These are phyloP conservation scores for Vespertilio murinus DNA, from an alignment of 2,797 vertebrate genomes.

Conservation along the genomic window DNA sequence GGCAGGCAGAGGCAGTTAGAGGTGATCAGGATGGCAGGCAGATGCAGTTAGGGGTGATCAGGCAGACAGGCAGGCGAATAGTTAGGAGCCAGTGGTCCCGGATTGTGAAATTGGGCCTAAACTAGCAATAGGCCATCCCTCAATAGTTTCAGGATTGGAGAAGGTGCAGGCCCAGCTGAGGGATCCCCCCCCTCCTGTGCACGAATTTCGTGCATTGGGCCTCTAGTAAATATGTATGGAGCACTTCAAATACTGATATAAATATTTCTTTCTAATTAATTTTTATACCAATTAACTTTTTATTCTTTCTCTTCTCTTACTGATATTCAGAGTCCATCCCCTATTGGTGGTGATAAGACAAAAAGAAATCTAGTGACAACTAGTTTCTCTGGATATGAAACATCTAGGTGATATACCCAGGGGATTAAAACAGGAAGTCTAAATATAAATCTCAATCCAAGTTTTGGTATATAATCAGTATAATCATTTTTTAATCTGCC, in stretches of 20 bases:
- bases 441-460: constrained; percentile 56
- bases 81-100: no score
- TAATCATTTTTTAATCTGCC: constrained; percentile 53
- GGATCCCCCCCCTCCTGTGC: no score
- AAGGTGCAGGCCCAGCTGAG: no score
- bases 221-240: background rate
- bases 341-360: background rate
- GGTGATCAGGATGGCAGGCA: no score
- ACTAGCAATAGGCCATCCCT: no score
- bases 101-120: no score
- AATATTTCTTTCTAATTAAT: background rate
- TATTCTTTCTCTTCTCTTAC: background rate
- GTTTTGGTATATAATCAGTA: constrained; percentile 45
- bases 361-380: constrained; percentile 50
- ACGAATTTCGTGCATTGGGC: no score
- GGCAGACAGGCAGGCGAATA: no score
- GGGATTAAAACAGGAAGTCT: constrained; percentile 66
- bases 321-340: background rate
- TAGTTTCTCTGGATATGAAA: constrained; percentile 46
- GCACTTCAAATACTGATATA: background rate
- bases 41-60: no score
- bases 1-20: no score
- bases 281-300: background rate
- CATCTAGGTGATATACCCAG: constrained; percentile 11
- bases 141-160: no score